Percentiles rank a stretch among this genome's conserved stretches.
phyloP scores from a whole-genome alignment of 1,140 invertebrate species.

The Lepidurus couesii region DNA sequence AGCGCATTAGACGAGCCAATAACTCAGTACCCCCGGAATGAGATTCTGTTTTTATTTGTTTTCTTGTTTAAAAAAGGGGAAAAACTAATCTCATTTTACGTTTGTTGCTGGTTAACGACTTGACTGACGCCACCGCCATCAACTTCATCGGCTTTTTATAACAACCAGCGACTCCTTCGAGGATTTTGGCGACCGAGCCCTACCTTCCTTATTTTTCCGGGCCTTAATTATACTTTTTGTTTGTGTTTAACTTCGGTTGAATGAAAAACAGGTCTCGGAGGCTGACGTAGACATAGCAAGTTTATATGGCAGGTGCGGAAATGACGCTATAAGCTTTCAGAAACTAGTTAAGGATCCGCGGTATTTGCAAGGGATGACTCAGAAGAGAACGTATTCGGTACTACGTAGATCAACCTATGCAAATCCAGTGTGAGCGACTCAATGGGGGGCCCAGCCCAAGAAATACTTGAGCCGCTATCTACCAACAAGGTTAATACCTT shows the following conservation, averaged over 20 bases:
- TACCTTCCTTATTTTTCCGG: neutral
- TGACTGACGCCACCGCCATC: neutral
- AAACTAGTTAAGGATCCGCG: neutral
- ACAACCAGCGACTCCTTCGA: neutral
- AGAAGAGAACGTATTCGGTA: neutral
- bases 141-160: neutral
- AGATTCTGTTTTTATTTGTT: too few species aligned
- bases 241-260: neutral
- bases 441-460: constrained; percentile 7
- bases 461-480: constrained; percentile 21
- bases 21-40: too few species aligned
- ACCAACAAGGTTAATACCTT: constrained; percentile 14
- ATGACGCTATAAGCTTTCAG: constrained; percentile 4
- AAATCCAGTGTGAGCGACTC: neutral
- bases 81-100: neutral
- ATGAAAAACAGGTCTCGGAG: too few species aligned
- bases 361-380: constrained; percentile 18
- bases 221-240: constrained; percentile 1
- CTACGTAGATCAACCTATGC: constrained; percentile 17
- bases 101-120: neutral
- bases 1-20: too few species aligned
- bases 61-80: neutral
- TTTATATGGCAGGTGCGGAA: constrained; percentile 10
- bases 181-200: neutral
- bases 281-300: too few species aligned